These are phyloP conservation scores for Hipparchia semele DNA, from an alignment of 2,888 invertebrate genomes.

Conservation along the genomic window DNA sequence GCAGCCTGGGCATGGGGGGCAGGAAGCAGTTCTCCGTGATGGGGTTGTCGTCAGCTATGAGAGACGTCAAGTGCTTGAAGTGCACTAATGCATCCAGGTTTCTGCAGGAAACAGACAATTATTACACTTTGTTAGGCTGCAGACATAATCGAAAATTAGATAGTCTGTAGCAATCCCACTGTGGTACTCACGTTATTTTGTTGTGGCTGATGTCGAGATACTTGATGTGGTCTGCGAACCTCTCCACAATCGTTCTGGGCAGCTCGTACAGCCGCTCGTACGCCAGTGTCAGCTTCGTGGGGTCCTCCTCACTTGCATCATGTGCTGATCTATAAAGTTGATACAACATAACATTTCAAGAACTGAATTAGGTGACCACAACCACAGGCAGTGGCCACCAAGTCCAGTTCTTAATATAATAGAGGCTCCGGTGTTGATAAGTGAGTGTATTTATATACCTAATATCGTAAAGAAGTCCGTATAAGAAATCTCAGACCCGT, in stretches of 20 bases:
- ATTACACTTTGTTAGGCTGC: too few relatives aligned
- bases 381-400: too few relatives aligned
- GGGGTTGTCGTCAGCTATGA: slow-evolving; percentile 92
- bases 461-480: too few relatives aligned
- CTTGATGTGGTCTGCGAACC: slow-evolving; percentile 83
- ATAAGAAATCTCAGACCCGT: too few relatives aligned
- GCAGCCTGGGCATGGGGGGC: slow-evolving; percentile 88
- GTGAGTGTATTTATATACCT: too few relatives aligned
- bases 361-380: not conserved
- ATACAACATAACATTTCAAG: not conserved
- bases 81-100: slow-evolving; percentile 88
- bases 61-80: slow-evolving; percentile 88
- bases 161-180: not conserved
- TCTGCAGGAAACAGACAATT: slow-evolving; percentile 70
- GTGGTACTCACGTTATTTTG: slow-evolving; percentile 84
- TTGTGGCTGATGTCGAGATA: slow-evolving; percentile 89
- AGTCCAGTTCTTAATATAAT: too few relatives aligned
- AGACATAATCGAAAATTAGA: too few relatives aligned
- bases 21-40: slow-evolving; percentile 87
- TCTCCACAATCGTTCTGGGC: slow-evolving; percentile 85
- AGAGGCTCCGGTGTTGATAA: too few relatives aligned
- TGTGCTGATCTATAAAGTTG: slow-evolving; percentile 54
- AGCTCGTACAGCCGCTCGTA: slow-evolving; percentile 86
- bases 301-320: slow-evolving; percentile 65
- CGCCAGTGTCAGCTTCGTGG: slow-evolving; percentile 85